Percentiles rank a stretch among this genome's conserved stretches.
Evolutionary conservation across 1,140 invertebrate species (phyloP).

Genomic region (Diorhabda elongata): DNA sequence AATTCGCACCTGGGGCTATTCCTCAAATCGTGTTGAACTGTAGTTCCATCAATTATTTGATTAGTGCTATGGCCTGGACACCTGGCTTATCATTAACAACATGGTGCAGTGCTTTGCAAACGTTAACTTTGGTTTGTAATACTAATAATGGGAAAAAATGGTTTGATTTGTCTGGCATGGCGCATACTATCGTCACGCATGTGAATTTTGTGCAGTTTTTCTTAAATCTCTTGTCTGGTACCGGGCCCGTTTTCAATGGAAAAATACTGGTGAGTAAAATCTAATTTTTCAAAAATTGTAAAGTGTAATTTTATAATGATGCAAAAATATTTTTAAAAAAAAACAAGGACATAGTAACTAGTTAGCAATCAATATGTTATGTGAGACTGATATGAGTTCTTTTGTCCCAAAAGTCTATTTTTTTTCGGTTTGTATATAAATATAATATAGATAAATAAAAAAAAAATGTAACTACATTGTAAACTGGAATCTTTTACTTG

Average conservation of each 20-base stretch:
- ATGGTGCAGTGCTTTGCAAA: conserved; percentile 65
- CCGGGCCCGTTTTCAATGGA: conserved; percentile 53
- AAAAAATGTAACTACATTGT: no score
- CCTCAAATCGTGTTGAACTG: conserved; percentile 69
- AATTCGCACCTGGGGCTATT: conserved; percentile 57
- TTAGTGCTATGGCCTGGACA: conserved; percentile 63
- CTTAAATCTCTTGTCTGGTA: conserved; percentile 66
- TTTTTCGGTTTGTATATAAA: no score
- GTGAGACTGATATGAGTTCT: no score
- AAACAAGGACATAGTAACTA: no score
- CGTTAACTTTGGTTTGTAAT: conserved; percentile 43
- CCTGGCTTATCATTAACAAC: conserved; percentile 66
- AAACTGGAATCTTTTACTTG: no score
- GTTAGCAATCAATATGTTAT: no score
- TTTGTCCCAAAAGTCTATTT: no score
- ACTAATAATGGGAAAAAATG: conserved; percentile 31
- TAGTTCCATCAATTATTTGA: conserved; percentile 65
- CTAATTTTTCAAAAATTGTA: neutral
- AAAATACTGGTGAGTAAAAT: conserved; percentile 52
- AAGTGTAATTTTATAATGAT: neutral
- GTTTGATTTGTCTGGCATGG: conserved; percentile 38
- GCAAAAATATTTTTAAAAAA: no score
- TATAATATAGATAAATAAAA: no score
- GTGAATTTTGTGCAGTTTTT: conserved; percentile 69
- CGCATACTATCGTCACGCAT: conserved; percentile 58